Conservation (phyloP, 23 tunicate species). For the Pegea sp. region DNA sequence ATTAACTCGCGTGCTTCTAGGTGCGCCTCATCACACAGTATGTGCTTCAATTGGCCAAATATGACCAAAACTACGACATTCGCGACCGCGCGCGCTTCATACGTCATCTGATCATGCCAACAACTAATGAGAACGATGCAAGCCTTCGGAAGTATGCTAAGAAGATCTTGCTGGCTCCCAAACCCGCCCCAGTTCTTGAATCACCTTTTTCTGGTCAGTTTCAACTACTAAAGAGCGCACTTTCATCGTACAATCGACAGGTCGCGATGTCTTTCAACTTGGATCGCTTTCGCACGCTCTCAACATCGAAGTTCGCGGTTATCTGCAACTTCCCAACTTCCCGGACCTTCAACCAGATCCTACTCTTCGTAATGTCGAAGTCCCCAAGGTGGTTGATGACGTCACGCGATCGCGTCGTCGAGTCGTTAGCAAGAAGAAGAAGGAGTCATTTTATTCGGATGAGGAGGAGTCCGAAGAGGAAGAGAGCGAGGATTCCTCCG, state of each 20-base stretch:
- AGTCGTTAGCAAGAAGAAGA: no score
- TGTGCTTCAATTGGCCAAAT: constrained; percentile 82
- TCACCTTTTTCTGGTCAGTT: constrained; percentile 82
- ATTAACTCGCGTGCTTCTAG: constrained; percentile 17
- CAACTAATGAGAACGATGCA: constrained; percentile 17
- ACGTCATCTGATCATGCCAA: constrained; percentile 77
- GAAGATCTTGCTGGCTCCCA: constrained; percentile 71
- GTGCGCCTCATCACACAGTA: constrained; percentile 69
- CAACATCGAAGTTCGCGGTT: constrained; percentile 65
- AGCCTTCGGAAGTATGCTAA: constrained; percentile 68
- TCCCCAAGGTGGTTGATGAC: constrained; percentile 3
- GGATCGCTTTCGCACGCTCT: constrained; percentile 93
- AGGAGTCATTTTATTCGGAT: constrained; percentile 75
- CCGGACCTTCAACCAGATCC: constrained; percentile 65
- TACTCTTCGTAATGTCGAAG: constrained; percentile 59
- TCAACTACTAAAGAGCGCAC: no score
- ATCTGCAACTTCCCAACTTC: constrained; percentile 73
- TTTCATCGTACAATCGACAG: constrained; percentile 6
- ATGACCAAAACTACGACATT: constrained; percentile 93
- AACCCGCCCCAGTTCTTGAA: constrained; percentile 92
- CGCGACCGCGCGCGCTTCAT: constrained; percentile 87
- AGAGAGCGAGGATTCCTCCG: constrained; percentile 2
- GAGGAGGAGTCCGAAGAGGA: constrained; percentile 22
- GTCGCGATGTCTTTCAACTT: constrained; percentile 60
- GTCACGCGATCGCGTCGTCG: no score